Conservation (phyloP, 2,797 vertebrate genomes). For the Sylvilagus floridanus region DNA sequence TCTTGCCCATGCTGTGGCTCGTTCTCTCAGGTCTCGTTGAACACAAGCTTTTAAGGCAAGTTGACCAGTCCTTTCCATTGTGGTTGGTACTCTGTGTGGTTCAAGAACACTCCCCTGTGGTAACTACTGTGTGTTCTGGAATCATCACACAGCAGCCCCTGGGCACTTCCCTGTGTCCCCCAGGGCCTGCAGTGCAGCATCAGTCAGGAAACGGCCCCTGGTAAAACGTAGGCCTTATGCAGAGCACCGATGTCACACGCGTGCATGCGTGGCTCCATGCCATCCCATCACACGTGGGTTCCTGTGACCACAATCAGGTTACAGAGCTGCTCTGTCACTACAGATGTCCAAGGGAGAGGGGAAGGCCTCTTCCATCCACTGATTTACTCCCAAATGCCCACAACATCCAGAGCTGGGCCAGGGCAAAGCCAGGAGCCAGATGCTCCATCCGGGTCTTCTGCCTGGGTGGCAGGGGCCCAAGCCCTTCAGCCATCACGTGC, state of each 20-base stretch:
- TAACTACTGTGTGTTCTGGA: background rate
- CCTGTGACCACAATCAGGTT: background rate
- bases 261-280: background rate
- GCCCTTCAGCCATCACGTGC: too few relatives aligned
- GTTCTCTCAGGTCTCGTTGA: background rate
- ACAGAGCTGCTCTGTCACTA: background rate
- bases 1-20: background rate
- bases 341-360: too few relatives aligned
- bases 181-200: background rate
- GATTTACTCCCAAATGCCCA: too few relatives aligned
- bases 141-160: background rate
- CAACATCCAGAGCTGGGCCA: too few relatives aligned
- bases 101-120: background rate
- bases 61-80: background rate
- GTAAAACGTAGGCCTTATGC: background rate
- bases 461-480: too few relatives aligned
- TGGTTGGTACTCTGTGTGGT: background rate
- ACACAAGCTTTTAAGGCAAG: background rate
- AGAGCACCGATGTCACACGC: background rate
- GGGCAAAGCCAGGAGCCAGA: too few relatives aligned
- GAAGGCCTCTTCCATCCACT: too few relatives aligned
- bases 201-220: background rate
- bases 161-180: background rate
- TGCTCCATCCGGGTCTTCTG: too few relatives aligned
- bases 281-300: background rate